phyloP scores from a whole-genome alignment of 2,797 vertebrate genomes.

The Aselliscus stoliczkanus region DNA sequence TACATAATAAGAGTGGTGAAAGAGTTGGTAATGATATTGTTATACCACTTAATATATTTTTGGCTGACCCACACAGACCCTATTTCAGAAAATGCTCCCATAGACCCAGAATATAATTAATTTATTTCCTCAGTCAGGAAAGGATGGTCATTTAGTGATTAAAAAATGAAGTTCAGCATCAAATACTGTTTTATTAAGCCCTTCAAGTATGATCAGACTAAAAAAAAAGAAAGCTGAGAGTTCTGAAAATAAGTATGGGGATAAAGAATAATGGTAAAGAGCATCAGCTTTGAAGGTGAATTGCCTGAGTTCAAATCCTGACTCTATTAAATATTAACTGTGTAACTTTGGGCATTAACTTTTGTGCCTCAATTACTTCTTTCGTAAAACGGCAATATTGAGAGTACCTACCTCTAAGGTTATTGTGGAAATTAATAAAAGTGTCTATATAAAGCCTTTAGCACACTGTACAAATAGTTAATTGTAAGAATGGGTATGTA shows the following conservation, averaged over 20 bases:
- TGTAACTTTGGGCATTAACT: not conserved
- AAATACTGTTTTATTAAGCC: constrained; percentile 54
- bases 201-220: constrained; percentile 43
- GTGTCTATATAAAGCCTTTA: not conserved
- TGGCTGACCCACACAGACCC: constrained; percentile 55
- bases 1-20: constrained; percentile 33
- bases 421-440: not conserved
- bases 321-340: not conserved
- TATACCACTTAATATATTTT: constrained; percentile 60
- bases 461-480: not conserved
- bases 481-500: not conserved
- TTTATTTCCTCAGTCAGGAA: constrained; percentile 60
- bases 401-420: not conserved
- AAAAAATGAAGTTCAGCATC: constrained; percentile 52
- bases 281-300: not conserved
- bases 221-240: constrained; percentile 17
- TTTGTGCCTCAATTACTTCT: not conserved
- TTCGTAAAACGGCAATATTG: not conserved
- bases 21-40: constrained; percentile 50
- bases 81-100: constrained; percentile 66
- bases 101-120: constrained; percentile 55
- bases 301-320: not conserved
- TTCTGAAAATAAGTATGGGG: constrained; percentile 28
- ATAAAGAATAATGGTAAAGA: not conserved
- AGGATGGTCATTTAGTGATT: constrained; percentile 59